Conservation (phyloP, 1,140 invertebrate species). For the Musca domestica region DNA sequence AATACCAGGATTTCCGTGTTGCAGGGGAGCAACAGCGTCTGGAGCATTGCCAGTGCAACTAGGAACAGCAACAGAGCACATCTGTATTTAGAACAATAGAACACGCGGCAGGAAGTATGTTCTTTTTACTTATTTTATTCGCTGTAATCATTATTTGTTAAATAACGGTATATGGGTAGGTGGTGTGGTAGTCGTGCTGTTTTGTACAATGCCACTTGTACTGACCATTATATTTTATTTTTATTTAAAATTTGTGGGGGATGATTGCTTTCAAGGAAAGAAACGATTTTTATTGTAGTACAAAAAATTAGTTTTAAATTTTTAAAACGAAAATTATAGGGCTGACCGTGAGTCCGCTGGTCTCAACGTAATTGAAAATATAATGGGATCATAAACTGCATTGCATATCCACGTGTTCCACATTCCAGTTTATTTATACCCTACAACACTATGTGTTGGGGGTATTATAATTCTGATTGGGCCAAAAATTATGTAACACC, state of each 20-base stretch:
- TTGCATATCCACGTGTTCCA: too few relatives aligned
- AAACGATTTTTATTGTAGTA: not conserved
- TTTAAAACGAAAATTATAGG: not conserved
- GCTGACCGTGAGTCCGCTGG: too few relatives aligned
- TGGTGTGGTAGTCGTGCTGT: too few relatives aligned
- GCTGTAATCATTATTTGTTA: slow-evolving; percentile 6
- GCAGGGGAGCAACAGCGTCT: not conserved
- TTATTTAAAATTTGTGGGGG: not conserved
- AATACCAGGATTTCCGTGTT: slow-evolving; percentile 11
- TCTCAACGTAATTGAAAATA: too few relatives aligned
- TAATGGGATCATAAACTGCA: too few relatives aligned
- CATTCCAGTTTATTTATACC: too few relatives aligned
- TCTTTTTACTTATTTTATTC: too few relatives aligned
- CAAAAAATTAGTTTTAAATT: slow-evolving; percentile 1
- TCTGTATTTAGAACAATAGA: slow-evolving; percentile 7
- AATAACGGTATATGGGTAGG: not conserved
- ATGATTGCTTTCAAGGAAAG: not conserved
- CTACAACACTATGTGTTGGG: too few relatives aligned
- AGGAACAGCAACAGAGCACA: not conserved
- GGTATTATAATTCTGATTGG: too few relatives aligned
- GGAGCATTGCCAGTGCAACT: too few relatives aligned
- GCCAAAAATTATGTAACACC: too few relatives aligned
- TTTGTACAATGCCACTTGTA: not conserved
- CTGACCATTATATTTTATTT: slow-evolving; percentile 2
- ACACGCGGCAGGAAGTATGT: slow-evolving; percentile 3